Evolutionary conservation across 1,140 invertebrate species (phyloP).

Genomic region (Melipona quadrifasciata): DNA sequence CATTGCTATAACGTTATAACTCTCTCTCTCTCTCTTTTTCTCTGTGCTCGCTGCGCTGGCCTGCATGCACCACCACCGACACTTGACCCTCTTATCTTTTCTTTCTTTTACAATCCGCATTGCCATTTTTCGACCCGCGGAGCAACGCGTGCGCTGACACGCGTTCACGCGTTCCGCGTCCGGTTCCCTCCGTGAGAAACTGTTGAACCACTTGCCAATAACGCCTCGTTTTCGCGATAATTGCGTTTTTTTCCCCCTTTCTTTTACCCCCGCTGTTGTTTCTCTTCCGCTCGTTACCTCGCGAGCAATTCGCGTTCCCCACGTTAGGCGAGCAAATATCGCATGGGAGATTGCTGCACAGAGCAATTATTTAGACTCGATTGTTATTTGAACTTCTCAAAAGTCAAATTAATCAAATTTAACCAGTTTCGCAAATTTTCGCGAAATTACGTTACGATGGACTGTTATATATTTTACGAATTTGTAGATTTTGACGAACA

Average conservation of each 20-base stretch:
- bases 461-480: no score
- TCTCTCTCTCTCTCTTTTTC: not conserved
- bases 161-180: not conserved
- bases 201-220: slow-evolving; percentile 38
- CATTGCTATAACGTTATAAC: slow-evolving; percentile 48
- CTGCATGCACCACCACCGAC: slow-evolving; percentile 29
- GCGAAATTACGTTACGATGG: not conserved
- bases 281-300: no score
- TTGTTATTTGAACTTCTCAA: not conserved
- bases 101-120: slow-evolving; percentile 24
- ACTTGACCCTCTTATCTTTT: slow-evolving; percentile 50
- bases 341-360: not conserved
- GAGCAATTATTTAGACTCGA: not conserved
- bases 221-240: slow-evolving; percentile 15
- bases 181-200: not conserved
- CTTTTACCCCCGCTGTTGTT: not conserved
- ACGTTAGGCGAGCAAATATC: not conserved
- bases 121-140: slow-evolving; percentile 21
- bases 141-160: not conserved
- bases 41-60: not conserved
- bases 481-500: no score
- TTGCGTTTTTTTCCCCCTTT: not conserved
- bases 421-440: not conserved
- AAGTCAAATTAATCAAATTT: not conserved
- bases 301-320: not conserved